Conservation (phyloP, 23 tunicate genomes). For the Ciona savignyi region DNA sequence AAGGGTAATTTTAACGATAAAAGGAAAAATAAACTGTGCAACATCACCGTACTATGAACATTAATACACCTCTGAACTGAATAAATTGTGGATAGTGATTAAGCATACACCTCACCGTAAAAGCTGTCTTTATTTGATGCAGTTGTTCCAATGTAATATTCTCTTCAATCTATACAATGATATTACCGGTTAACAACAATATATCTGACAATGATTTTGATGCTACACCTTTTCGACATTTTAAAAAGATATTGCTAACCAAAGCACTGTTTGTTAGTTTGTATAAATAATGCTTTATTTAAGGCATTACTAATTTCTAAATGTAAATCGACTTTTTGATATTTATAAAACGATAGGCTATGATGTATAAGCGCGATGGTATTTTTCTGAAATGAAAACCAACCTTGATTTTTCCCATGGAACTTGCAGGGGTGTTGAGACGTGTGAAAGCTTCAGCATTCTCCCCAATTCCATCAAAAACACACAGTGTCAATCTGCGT, state of each 20-base stretch:
- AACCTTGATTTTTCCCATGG: constrained; percentile 71
- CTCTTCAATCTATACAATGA: constrained; percentile 61
- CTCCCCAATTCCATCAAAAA: constrained; percentile 64
- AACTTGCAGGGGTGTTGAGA: constrained; percentile 68
- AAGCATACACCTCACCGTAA: constrained; percentile 49
- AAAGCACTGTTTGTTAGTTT: too few relatives aligned
- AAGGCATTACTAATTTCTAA: too few relatives aligned
- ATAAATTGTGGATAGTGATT: constrained; percentile 71
- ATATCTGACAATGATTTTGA: too few relatives aligned
- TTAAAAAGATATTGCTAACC: too few relatives aligned
- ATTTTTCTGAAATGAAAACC: constrained; percentile 46
- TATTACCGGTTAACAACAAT: background rate
- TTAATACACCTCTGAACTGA: constrained; percentile 67
- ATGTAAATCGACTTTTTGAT: background rate
- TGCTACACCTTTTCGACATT: too few relatives aligned
- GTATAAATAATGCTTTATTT: too few relatives aligned
- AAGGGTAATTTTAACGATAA: too few relatives aligned
- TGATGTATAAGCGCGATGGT: too few relatives aligned
- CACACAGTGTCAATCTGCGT: constrained; percentile 53
- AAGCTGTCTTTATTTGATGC: constrained; percentile 69
- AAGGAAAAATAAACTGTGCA: background rate
- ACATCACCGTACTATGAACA: constrained; percentile 40
- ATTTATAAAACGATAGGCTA: background rate
- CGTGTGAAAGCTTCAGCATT: constrained; percentile 58
- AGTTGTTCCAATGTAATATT: constrained; percentile 86